Evolutionary conservation across 2,888 invertebrate genomes (phyloP).

Genomic region (Zygothrica quintamaculata): DNA sequence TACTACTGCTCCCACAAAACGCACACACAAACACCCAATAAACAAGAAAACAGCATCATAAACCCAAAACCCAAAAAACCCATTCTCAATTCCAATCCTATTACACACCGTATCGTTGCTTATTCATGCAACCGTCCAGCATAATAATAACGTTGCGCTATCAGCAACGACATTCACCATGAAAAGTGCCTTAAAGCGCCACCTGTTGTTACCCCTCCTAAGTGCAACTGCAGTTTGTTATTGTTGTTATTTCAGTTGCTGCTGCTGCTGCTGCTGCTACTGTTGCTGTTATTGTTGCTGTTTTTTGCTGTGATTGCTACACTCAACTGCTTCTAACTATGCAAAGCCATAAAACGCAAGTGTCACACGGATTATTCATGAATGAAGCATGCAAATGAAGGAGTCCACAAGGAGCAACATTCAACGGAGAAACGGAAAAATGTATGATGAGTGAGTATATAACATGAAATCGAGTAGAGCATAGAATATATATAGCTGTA

Average conservation of each 20-base stretch:
- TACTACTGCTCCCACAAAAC: neutral
- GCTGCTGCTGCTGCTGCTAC: slow-evolving; percentile 6
- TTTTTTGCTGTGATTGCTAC: slow-evolving; percentile 7
- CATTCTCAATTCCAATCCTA: slow-evolving; percentile 13
- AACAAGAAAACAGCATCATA: too few species aligned
- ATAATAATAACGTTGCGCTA: slow-evolving; percentile 76
- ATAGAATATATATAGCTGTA: too few species aligned
- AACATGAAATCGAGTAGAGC: too few species aligned
- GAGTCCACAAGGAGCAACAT: slow-evolving; percentile 7
- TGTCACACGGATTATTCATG: slow-evolving; percentile 75
- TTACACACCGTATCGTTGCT: slow-evolving; percentile 15
- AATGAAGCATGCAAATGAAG: slow-evolving; percentile 67
- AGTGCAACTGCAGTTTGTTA: slow-evolving; percentile 26
- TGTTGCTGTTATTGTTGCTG: slow-evolving; percentile 11
- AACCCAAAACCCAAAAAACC: neutral
- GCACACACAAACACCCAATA: neutral
- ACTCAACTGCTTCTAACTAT: slow-evolving; percentile 41
- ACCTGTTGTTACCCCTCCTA: slow-evolving; percentile 57
- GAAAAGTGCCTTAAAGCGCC: slow-evolving; percentile 68
- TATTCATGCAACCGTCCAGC: slow-evolving; percentile 57
- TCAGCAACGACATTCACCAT: slow-evolving; percentile 69
- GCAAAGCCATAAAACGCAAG: slow-evolving; percentile 79
- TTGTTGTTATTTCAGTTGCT: slow-evolving; percentile 4
- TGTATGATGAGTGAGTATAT: neutral
- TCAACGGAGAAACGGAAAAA: slow-evolving; percentile 5